Percentiles rank a stretch among this genome's conserved stretches.
Evolutionary conservation across 1,140 invertebrate species (phyloP).

Genomic region (Aradophagus sp.): DNA sequence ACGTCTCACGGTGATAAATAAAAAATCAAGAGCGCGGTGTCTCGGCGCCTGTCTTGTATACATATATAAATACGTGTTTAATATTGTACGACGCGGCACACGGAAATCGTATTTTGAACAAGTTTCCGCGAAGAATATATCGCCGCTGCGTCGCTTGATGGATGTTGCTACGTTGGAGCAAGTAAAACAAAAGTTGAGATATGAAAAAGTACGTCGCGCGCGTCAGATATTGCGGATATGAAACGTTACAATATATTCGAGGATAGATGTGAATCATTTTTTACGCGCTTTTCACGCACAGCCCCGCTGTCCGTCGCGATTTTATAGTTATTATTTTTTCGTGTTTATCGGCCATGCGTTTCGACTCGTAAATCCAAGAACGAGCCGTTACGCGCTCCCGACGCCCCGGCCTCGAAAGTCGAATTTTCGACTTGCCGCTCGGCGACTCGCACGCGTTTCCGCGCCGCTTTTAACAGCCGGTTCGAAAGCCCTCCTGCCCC

Average conservation of each 20-base stretch:
- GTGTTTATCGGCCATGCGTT: conserved; percentile 65
- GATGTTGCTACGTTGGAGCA: conserved; percentile 51
- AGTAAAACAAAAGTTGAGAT: conserved; percentile 57
- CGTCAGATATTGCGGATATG: conserved; percentile 50
- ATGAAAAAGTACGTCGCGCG: conserved; percentile 54
- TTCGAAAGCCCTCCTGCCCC: too few relatives aligned
- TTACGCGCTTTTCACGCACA: conserved; percentile 62
- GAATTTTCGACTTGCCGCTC: conserved; percentile 31
- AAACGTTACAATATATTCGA: conserved; percentile 57
- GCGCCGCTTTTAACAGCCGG: background rate
- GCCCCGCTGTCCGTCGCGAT: conserved; percentile 47
- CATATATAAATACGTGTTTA: conserved; percentile 52
- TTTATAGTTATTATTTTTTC: conserved; percentile 73
- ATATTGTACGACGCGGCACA: conserved; percentile 50
- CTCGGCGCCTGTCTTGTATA: conserved; percentile 28
- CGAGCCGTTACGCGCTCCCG: conserved; percentile 39
- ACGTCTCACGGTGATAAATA: conserved; percentile 41
- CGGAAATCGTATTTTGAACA: conserved; percentile 53
- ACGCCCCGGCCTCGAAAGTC: conserved; percentile 17
- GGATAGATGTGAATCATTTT: conserved; percentile 60
- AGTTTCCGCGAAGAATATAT: conserved; percentile 55
- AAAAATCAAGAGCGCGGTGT: conserved; percentile 48
- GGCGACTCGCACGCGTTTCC: conserved; percentile 29
- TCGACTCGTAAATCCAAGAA: conserved; percentile 65
- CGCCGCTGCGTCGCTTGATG: conserved; percentile 40